Evolutionary conservation across 1,140 invertebrate genomes (phyloP).

Genomic region (Ephestia elutella): DNA sequence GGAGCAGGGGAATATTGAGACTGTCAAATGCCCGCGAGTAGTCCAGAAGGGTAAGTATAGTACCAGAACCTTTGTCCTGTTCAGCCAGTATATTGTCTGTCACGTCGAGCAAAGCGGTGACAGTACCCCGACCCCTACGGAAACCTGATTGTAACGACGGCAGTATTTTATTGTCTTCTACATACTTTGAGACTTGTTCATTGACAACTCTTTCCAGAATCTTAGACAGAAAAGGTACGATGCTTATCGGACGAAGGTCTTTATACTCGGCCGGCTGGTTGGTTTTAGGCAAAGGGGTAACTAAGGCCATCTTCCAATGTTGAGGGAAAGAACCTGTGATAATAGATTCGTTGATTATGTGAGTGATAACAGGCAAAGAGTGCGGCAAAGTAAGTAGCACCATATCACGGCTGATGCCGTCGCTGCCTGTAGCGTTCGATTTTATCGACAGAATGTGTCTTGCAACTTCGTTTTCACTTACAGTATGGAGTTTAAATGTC

Average conservation of each 20-base stretch:
- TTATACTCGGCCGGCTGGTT: not conserved
- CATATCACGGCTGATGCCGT: conserved; percentile 13
- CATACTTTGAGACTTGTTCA: not conserved
- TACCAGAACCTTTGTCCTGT: too few species aligned
- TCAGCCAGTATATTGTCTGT: not conserved
- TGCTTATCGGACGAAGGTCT: not conserved
- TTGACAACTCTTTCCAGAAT: not conserved
- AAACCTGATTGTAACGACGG: not conserved
- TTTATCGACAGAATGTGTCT: conserved; percentile 9
- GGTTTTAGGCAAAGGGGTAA: not conserved
- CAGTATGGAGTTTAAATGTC: conserved; percentile 3
- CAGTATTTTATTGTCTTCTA: not conserved
- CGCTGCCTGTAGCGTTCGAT: conserved; percentile 11
- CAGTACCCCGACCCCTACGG: not conserved
- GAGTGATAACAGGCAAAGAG: not conserved
- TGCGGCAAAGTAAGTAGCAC: not conserved
- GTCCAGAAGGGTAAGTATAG: too few species aligned
- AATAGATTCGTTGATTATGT: not conserved
- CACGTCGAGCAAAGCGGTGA: not conserved
- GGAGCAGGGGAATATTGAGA: too few species aligned
- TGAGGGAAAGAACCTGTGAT: not conserved
- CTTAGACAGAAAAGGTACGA: not conserved
- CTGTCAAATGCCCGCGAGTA: too few species aligned
- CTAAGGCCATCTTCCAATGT: not conserved
- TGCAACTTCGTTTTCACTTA: conserved; percentile 2